phyloP scores from a whole-genome alignment of 2,797 vertebrate species.

The Macroramphosus scolopax region DNA sequence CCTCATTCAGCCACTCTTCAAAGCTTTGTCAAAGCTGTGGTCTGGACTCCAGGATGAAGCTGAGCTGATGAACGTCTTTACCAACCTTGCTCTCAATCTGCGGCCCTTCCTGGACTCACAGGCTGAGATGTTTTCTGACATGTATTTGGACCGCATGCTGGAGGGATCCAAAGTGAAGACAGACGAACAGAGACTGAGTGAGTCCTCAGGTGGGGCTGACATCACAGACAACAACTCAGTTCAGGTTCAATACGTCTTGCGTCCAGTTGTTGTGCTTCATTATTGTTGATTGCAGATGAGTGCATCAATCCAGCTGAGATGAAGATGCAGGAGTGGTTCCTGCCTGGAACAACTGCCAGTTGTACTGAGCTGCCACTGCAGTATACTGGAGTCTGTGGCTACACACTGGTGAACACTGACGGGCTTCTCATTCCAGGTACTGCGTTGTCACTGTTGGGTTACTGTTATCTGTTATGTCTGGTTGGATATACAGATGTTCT shows the following conservation, averaged over 20 bases:
- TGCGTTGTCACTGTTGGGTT: not conserved
- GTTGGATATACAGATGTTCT: not conserved
- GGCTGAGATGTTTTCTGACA: conserved; percentile 73
- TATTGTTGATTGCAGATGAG: conserved; percentile 67
- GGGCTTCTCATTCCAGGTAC: conserved; percentile 89
- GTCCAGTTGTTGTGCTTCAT: not conserved
- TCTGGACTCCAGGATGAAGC: conserved; percentile 83
- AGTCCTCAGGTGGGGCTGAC: conserved; percentile 75
- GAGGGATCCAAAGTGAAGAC: conserved; percentile 77
- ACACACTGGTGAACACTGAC: conserved; percentile 79
- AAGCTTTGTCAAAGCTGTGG: conserved; percentile 82
- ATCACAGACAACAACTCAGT: not conserved
- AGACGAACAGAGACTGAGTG: conserved; percentile 77
- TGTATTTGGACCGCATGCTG: conserved; percentile 74
- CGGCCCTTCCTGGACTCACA: conserved; percentile 79
- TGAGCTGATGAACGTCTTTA: conserved; percentile 80
- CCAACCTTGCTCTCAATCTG: conserved; percentile 72
- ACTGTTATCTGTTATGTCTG: not conserved
- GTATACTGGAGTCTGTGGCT: conserved; percentile 86
- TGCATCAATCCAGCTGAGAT: conserved; percentile 73
- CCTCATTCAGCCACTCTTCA: conserved; percentile 88
- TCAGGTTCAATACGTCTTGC: too few relatives aligned
- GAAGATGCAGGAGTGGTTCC: conserved; percentile 83
- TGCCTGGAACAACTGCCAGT: conserved; percentile 78
- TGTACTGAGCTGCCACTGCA: conserved; percentile 81